phyloP scores from a whole-genome alignment of 2,888 invertebrate species.

The Lasioglossum marginatum region DNA sequence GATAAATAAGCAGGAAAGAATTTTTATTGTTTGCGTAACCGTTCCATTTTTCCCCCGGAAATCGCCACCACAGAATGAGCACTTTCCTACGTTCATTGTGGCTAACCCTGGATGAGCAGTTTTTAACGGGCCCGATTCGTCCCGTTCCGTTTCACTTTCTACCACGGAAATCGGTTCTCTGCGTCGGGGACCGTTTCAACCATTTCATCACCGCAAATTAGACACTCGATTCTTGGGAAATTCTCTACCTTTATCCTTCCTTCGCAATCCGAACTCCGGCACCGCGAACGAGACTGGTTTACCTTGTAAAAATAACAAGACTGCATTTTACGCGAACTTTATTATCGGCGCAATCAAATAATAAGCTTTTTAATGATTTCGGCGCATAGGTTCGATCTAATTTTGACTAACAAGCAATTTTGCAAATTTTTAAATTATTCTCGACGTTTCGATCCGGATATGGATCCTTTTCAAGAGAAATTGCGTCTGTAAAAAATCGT shows the following conservation, averaged over 20 bases:
- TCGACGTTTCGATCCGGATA: too few relatives aligned
- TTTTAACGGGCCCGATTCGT: not conserved
- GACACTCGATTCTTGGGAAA: not conserved
- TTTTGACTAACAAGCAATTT: too few relatives aligned
- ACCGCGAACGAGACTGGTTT: too few relatives aligned
- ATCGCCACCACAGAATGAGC: not conserved
- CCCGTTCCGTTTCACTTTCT: constrained; percentile 16
- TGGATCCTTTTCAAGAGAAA: too few relatives aligned
- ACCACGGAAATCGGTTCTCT: constrained; percentile 6
- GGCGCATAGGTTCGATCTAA: too few relatives aligned
- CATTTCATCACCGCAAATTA: not conserved
- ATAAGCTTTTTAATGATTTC: too few relatives aligned
- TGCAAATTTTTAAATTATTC: too few relatives aligned
- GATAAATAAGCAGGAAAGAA: constrained; percentile 35
- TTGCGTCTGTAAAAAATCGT: too few relatives aligned
- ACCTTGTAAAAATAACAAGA: too few relatives aligned
- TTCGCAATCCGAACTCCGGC: not conserved
- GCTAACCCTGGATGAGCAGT: not conserved
- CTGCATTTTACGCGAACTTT: too few relatives aligned
- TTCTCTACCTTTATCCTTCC: not conserved
- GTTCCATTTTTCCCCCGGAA: constrained; percentile 22
- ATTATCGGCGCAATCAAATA: too few relatives aligned
- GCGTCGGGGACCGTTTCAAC: not conserved
- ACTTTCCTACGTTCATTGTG: constrained; percentile 17
- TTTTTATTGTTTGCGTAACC: constrained; percentile 24